Evolutionary conservation across 2,888 invertebrate genomes (phyloP).

Genomic region (Ophonus ardosiacus): DNA sequence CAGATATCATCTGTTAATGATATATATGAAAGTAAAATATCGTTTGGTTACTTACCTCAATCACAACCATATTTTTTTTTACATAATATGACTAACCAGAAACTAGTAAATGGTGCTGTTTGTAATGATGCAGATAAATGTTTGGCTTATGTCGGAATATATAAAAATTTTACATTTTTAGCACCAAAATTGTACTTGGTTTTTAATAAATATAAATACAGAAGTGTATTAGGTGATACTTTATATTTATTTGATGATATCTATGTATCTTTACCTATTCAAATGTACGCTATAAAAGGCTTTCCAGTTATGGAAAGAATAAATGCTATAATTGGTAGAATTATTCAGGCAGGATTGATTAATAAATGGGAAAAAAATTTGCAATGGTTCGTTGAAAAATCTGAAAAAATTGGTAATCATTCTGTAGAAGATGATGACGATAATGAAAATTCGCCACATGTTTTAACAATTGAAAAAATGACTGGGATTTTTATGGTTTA

Average conservation of each 20-base stretch:
- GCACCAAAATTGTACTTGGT: constrained; percentile 20
- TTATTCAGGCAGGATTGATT: constrained; percentile 29
- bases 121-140: constrained; percentile 36
- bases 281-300: constrained; percentile 41
- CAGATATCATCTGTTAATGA: constrained; percentile 64
- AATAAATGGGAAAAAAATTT: constrained; percentile 38
- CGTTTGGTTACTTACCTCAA: constrained; percentile 52
- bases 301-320: constrained; percentile 47
- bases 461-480: constrained; percentile 8
- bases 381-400: constrained; percentile 8
- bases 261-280: constrained; percentile 20
- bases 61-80: constrained; percentile 52
- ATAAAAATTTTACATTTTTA: constrained; percentile 37
- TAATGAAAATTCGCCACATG: not conserved
- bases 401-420: not conserved
- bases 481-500: constrained; percentile 21
- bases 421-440: not conserved
- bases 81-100: not conserved
- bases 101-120: not conserved
- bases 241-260: constrained; percentile 25
- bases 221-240: not conserved
- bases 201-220: constrained; percentile 4
- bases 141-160: constrained; percentile 2
- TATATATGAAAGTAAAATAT: constrained; percentile 39
- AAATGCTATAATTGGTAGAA: constrained; percentile 23